A percentile compares a stretch with the other conserved stretches of the same genome.
Evolutionary conservation across 2,113 vertebrate species (phyloP).

Genomic region (Pelvicachromis taeniatus): DNA sequence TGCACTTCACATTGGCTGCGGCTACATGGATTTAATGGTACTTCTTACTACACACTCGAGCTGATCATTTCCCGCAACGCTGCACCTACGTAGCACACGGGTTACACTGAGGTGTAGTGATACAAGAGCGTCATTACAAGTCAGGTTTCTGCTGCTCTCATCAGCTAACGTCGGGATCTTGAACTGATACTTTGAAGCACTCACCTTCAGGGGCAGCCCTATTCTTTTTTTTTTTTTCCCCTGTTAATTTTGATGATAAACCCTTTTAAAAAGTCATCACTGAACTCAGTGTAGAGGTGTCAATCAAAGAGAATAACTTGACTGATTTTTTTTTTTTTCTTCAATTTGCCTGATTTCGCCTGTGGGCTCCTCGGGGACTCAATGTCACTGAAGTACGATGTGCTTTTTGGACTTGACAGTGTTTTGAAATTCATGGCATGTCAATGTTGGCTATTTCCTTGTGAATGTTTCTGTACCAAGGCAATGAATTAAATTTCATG

Average conservation of each 20-base stretch:
- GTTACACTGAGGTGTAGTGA: not conserved
- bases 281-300: not conserved
- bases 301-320: slow-evolving; percentile 29
- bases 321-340: slow-evolving; percentile 22
- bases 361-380: slow-evolving; percentile 28
- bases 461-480: slow-evolving; percentile 58
- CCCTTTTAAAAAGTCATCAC: not conserved
- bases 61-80: not conserved
- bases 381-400: slow-evolving; percentile 52
- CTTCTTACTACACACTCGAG: not conserved
- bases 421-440: slow-evolving; percentile 65
- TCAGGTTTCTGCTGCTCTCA: not conserved
- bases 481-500: slow-evolving; percentile 75
- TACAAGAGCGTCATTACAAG: not conserved
- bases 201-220: not conserved
- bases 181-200: not conserved
- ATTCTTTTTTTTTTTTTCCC: not conserved
- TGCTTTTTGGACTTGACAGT: slow-evolving; percentile 63
- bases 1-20: not conserved
- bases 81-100: not conserved
- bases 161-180: not conserved
- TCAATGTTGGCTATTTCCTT: slow-evolving; percentile 59
- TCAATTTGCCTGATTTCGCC: not conserved
- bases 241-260: not conserved
- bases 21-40: not conserved